A percentile compares a stretch with the other conserved stretches of the same genome.
phyloP scores from a whole-genome alignment of 2,797 vertebrate genomes.

The Epinephelus awoara region DNA sequence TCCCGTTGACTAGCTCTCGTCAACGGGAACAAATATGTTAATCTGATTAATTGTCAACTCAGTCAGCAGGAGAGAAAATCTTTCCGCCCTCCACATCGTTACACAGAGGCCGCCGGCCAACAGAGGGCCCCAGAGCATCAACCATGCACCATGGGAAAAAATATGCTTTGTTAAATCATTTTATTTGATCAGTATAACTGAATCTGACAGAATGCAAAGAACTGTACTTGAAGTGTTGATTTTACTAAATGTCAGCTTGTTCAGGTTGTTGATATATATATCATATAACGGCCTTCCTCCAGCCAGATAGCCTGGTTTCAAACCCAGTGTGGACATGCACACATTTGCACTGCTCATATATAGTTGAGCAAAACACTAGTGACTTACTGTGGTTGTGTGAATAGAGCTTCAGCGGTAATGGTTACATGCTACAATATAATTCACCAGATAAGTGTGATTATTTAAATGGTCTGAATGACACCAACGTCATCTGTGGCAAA shows the following conservation, averaged over 20 bases:
- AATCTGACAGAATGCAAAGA: not conserved
- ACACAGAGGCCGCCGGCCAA: not conserved
- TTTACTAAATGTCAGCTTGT: not conserved
- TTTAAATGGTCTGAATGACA: not conserved
- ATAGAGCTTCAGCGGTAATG: not conserved
- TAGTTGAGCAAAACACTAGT: too few species aligned
- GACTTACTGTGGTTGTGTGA: not conserved
- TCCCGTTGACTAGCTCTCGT: constrained; percentile 32
- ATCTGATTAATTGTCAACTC: constrained; percentile 65
- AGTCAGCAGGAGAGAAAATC: constrained; percentile 20
- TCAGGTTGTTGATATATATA: not conserved
- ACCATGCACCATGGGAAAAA: not conserved
- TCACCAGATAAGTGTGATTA: not conserved
- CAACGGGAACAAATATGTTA: constrained; percentile 15
- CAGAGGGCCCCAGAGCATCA: constrained; percentile 6
- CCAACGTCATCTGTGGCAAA: not conserved
- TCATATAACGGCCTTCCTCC: not conserved
- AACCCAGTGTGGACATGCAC: not conserved
- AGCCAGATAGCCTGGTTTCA: too few species aligned
- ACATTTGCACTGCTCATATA: not conserved
- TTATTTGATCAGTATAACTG: not conserved
- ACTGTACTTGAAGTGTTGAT: too few species aligned
- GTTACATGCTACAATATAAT: not conserved
- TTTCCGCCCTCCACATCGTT: not conserved
- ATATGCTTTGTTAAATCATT: not conserved